These are phyloP conservation scores for Drosophila tropicalis DNA, from an alignment of 1,140 invertebrate species.

Conservation along the genomic window DNA sequence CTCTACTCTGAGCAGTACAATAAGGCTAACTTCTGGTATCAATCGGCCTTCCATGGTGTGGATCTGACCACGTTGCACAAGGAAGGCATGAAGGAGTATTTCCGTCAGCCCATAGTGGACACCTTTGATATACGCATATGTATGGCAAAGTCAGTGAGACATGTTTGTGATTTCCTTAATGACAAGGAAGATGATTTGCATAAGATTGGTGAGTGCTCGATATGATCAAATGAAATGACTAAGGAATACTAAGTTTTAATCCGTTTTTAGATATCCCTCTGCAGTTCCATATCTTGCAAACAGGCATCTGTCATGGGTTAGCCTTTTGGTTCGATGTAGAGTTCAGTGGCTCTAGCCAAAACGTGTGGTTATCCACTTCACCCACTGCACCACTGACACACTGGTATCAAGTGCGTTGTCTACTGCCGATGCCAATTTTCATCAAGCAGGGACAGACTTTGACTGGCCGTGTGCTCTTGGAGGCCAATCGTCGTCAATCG, in stretches of 20 bases:
- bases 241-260: not conserved
- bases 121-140: conserved; percentile 99
- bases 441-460: conserved; percentile 97
- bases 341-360: conserved; percentile 95
- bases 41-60: conserved; percentile 99
- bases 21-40: conserved; percentile 99
- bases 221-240: not conserved
- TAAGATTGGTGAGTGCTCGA: conserved; percentile 88
- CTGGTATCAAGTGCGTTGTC: conserved; percentile 99
- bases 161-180: conserved; percentile 97
- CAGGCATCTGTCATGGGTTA: conserved; percentile 97
- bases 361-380: conserved; percentile 98
- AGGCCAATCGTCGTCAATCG: conserved; percentile 98
- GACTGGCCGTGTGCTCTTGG: conserved; percentile 93
- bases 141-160: conserved; percentile 96
- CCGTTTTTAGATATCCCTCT: conserved; percentile 91
- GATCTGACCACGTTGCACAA: conserved; percentile 95
- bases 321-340: conserved; percentile 99
- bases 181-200: conserved; percentile 97
- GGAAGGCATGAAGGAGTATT: conserved; percentile 98
- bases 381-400: conserved; percentile 99
- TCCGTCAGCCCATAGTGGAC: conserved; percentile 99
- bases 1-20: conserved; percentile 99
- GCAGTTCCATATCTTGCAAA: conserved; percentile 95
- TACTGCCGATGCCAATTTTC: conserved; percentile 96